Percentiles rank a stretch among this genome's conserved stretches.
phyloP scores from a whole-genome alignment of 2,888 invertebrate species.

The Pachliopta kotzebuea region DNA sequence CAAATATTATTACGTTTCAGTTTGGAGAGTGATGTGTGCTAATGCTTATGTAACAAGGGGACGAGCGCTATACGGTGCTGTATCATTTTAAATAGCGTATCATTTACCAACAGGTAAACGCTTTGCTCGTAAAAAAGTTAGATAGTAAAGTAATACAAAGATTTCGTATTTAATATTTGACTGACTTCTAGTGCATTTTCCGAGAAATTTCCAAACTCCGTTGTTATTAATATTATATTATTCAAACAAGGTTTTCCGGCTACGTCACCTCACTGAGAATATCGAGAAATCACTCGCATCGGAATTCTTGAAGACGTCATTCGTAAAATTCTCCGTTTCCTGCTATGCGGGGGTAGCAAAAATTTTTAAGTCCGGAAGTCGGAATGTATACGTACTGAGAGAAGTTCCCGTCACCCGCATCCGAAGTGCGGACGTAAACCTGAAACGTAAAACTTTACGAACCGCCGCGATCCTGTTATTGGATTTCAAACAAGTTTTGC shows the following conservation, averaged over 20 bases:
- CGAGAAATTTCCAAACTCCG: too few relatives aligned
- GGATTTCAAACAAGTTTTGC: slow-evolving; percentile 31
- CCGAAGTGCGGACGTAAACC: slow-evolving; percentile 12
- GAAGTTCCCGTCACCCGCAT: slow-evolving; percentile 18
- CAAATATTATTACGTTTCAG: too few relatives aligned
- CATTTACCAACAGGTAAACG: too few relatives aligned
- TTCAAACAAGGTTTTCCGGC: background rate
- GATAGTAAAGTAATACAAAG: too few relatives aligned
- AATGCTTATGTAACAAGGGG: too few relatives aligned
- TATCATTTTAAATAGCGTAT: too few relatives aligned
- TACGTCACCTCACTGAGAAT: background rate
- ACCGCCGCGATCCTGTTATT: slow-evolving; percentile 26
- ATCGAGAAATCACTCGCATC: background rate
- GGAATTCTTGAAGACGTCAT: slow-evolving; percentile 1
- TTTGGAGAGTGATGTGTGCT: too few relatives aligned
- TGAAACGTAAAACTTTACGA: slow-evolving; percentile 30
- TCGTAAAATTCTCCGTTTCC: slow-evolving; percentile 8
- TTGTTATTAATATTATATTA: too few relatives aligned
- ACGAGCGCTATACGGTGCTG: too few relatives aligned
- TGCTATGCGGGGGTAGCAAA: slow-evolving; percentile 2
- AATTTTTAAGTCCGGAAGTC: slow-evolving; percentile 13
- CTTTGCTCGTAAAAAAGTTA: too few relatives aligned
- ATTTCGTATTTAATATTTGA: too few relatives aligned
- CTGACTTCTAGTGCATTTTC: too few relatives aligned
- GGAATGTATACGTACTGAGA: background rate